These are phyloP conservation scores for Drosophila teissieri DNA, from an alignment of 1,140 invertebrate genomes.

Conservation along the genomic window DNA sequence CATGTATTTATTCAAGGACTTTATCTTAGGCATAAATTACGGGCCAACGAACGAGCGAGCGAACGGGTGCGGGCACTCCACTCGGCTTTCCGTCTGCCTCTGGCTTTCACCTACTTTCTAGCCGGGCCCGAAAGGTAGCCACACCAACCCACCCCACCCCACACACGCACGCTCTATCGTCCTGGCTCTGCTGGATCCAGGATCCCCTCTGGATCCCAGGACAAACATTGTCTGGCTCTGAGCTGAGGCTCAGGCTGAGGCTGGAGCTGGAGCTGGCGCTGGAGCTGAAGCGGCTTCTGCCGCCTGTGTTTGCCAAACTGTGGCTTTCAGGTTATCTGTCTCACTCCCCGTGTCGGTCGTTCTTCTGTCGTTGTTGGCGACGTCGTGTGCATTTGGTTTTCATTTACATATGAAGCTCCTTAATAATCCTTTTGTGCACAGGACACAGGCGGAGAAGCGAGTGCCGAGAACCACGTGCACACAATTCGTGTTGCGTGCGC, in stretches of 20 bases:
- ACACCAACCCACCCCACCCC: not conserved
- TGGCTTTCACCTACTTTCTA: slow-evolving; percentile 79
- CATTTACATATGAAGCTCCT: slow-evolving; percentile 84
- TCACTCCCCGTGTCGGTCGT: slow-evolving; percentile 24
- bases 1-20: slow-evolving; percentile 84
- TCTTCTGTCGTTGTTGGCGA: slow-evolving; percentile 41
- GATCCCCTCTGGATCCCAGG: slow-evolving; percentile 25
- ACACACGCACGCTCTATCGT: slow-evolving; percentile 18
- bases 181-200: slow-evolving; percentile 14
- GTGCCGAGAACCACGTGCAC: slow-evolving; percentile 61
- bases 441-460: slow-evolving; percentile 34
- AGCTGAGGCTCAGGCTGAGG: slow-evolving; percentile 5
- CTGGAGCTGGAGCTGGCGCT: not conserved
- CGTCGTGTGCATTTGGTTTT: slow-evolving; percentile 82
- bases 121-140: slow-evolving; percentile 63
- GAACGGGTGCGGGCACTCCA: slow-evolving; percentile 65
- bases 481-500: slow-evolving; percentile 79
- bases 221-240: slow-evolving; percentile 72
- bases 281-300: slow-evolving; percentile 5
- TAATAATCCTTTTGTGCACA: slow-evolving; percentile 84
- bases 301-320: slow-evolving; percentile 73
- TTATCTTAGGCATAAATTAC: slow-evolving; percentile 84
- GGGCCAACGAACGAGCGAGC: slow-evolving; percentile 70
- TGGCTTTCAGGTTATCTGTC: slow-evolving; percentile 80
- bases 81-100: slow-evolving; percentile 55